phyloP scores from a whole-genome alignment of 2,113 vertebrate species.

The Empidonax traillii region DNA sequence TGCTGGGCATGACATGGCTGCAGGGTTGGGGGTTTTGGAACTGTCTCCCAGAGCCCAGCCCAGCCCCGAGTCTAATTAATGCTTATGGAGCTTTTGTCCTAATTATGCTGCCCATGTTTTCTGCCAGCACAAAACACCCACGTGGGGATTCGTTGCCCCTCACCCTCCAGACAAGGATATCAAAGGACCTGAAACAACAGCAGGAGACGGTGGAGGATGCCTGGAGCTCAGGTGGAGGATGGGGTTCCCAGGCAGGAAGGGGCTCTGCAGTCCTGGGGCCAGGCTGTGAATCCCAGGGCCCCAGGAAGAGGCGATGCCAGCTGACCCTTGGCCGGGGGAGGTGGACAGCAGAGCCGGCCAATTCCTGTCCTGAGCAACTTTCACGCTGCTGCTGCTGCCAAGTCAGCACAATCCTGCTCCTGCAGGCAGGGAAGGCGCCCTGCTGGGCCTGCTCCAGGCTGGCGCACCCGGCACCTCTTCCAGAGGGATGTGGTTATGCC shows the following conservation, averaged over 20 bases:
- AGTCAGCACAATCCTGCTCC: background rate
- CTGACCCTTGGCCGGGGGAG: constrained; percentile 23
- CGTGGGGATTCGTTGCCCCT: accelerated
- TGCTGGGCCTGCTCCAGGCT: background rate
- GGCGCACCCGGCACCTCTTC: background rate
- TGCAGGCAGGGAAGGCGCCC: background rate
- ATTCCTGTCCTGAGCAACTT: background rate
- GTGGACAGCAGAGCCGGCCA: background rate
- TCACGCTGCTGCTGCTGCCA: background rate
- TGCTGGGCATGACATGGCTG: accelerated
- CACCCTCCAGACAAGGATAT: background rate
- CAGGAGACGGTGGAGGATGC: background rate
- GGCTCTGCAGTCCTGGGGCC: accelerated
- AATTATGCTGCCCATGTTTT: accelerated
- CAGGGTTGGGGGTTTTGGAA: background rate
- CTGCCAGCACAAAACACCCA: background rate
- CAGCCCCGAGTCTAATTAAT: background rate
- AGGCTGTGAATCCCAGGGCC: background rate
- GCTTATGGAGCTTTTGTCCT: background rate
- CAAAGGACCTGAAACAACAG: accelerated
- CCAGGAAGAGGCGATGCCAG: background rate
- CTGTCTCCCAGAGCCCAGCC: background rate
- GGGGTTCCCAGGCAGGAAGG: accelerated
- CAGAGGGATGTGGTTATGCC: accelerated
- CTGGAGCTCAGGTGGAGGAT: accelerated